These are phyloP conservation scores for Cecropterus lyciades DNA, from an alignment of 1,140 invertebrate genomes.

Conservation along the genomic window DNA sequence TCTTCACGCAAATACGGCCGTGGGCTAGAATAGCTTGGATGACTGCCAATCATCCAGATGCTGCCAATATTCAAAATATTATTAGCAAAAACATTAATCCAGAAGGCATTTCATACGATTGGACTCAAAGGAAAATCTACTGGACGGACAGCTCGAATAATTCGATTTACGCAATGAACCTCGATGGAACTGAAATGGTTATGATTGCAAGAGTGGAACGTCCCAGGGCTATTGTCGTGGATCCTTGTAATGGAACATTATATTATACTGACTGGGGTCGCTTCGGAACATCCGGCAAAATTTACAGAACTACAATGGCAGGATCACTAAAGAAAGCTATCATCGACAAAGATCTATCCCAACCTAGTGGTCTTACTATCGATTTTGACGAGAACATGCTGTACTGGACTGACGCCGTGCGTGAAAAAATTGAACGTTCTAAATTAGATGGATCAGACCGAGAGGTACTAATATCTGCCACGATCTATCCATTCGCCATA, in stretches of 20 bases:
- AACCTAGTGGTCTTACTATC: slow-evolving; percentile 97
- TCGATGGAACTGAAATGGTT: slow-evolving; percentile 94
- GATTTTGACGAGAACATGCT: slow-evolving; percentile 98
- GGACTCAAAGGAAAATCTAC: slow-evolving; percentile 98
- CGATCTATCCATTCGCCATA: slow-evolving; percentile 98
- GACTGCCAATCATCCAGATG: slow-evolving; percentile 87
- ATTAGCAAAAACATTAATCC: slow-evolving; percentile 94
- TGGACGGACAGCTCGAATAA: slow-evolving; percentile 98
- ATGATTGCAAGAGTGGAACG: slow-evolving; percentile 97
- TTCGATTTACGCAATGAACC: slow-evolving; percentile 97
- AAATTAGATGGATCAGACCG: slow-evolving; percentile 93
- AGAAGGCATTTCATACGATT: slow-evolving; percentile 98
- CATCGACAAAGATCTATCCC: slow-evolving; percentile 95
- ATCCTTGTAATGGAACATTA: slow-evolving; percentile 97
- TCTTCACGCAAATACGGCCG: slow-evolving; percentile 96
- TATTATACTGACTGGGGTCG: slow-evolving; percentile 98
- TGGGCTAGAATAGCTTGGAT: slow-evolving; percentile 95
- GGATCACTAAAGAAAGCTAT: slow-evolving; percentile 96
- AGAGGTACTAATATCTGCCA: slow-evolving; percentile 93
- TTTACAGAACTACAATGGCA: slow-evolving; percentile 98
- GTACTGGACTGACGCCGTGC: slow-evolving; percentile 99
- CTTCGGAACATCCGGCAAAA: slow-evolving; percentile 96
- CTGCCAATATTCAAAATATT: slow-evolving; percentile 88
- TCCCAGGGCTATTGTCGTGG: slow-evolving; percentile 97
- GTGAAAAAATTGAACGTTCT: slow-evolving; percentile 98